phyloP scores from a whole-genome alignment of 1,140 invertebrate genomes.

The Pseudomyrmex pallidus region DNA sequence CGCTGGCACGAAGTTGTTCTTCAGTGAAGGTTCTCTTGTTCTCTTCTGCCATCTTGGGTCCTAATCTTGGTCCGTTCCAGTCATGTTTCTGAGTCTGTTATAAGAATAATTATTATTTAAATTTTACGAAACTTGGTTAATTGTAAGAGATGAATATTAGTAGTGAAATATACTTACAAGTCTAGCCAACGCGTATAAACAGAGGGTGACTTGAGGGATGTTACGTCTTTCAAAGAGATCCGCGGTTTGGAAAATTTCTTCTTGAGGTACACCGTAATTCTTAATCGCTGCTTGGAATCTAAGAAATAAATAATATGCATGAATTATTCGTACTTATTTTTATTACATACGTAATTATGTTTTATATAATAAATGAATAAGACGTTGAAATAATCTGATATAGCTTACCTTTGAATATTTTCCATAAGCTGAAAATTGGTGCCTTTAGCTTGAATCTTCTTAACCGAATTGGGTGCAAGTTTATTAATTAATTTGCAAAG shows the following conservation, averaged over 20 bases:
- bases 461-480: slow-evolving; percentile 96
- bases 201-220: slow-evolving; percentile 97
- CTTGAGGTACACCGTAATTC: slow-evolving; percentile 97
- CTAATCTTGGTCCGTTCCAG: slow-evolving; percentile 94
- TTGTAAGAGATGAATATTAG: slow-evolving; percentile 22
- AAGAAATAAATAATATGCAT: neutral
- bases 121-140: neutral
- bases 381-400: neutral
- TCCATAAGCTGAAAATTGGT: slow-evolving; percentile 99
- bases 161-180: slow-evolving; percentile 89
- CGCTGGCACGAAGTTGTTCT: slow-evolving; percentile 96
- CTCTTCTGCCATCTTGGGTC: slow-evolving; percentile 98
- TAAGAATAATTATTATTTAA: slow-evolving; percentile 38
- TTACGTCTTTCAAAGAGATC: slow-evolving; percentile 98
- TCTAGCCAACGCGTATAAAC: slow-evolving; percentile 94
- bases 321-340: slow-evolving; percentile 8
- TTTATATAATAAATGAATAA: neutral
- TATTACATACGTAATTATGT: neutral
- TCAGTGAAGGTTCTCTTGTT: slow-evolving; percentile 97
- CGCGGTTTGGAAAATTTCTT: slow-evolving; percentile 99
- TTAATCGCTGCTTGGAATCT: slow-evolving; percentile 97
- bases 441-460: slow-evolving; percentile 98
- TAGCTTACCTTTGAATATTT: slow-evolving; percentile 93
- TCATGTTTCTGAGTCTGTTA: slow-evolving; percentile 96
- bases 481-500: slow-evolving; percentile 98